Evolutionary conservation across 2,888 invertebrate genomes (phyloP), one percentile per base, ranked within the genome.

Genomic region (Conistra vaccinii): DNA sequence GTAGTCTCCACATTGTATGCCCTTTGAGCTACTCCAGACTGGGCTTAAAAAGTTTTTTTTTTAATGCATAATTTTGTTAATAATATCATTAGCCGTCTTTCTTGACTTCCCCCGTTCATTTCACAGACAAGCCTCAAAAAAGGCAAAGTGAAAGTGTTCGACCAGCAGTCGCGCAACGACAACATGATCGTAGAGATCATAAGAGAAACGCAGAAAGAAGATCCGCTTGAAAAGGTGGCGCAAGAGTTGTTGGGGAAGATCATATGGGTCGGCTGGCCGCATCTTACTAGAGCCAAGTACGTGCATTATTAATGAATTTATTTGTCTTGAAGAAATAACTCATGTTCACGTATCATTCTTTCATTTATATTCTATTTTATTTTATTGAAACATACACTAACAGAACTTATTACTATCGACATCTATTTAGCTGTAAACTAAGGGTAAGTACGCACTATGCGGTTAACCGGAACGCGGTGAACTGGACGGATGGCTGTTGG

Each of bases 231-330:
- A 57, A 91, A 95, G 7, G 92, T 98, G 0, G 98, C 98, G 0
- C 91, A 95, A 12, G 96, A 98, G 60, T 92, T 98, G 55, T 92
- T 99, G 20, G 98, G 98, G 0, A 97, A 98, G 91, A 95, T 97
- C 62, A 97, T 99, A 3, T 98, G 97, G 96, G 98, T 99, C 6
- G 97, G 97, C 9, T 99, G 99, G 99, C 99, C 99, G 0, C 99
- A 99, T 95, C 97, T 99, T 71, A 97, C 97, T n/a, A 98, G 98
- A 93, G 98, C 98, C 26, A 97, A 97, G 97, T 98, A 93, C 95
- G 97, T 91, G 29, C 69, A 20, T 48, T 14, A 45, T 26, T 23
- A 26, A 26, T 42, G 26, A 39, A 65, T 45, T 20, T 14, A 29
- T 65, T 7, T 29, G 12, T 42, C 2, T 51, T 9, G 7, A 23